Evolutionary conservation across 1,140 invertebrate species (phyloP).

Genomic region (Cydia strobilella): DNA sequence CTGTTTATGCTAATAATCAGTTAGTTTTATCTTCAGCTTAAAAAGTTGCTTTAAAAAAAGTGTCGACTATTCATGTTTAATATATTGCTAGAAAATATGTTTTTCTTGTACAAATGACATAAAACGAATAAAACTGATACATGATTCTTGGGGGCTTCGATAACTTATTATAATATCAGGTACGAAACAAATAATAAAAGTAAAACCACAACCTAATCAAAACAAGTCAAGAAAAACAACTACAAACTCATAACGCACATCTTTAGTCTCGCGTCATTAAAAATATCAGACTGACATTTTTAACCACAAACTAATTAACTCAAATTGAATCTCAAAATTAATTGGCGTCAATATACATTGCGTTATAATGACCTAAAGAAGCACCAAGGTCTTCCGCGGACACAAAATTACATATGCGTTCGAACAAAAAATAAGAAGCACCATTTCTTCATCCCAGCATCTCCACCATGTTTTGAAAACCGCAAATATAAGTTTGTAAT

Average conservation of each 20-base stretch:
- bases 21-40: no score
- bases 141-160: no score
- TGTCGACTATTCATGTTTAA: no score
- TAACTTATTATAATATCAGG: neutral
- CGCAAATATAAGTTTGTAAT: neutral
- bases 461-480: neutral
- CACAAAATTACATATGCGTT: neutral
- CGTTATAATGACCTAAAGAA: constrained; percentile 27
- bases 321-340: constrained; percentile 28
- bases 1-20: no score
- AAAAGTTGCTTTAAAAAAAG: no score
- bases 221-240: neutral
- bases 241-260: neutral
- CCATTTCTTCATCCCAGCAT: neutral
- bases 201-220: neutral
- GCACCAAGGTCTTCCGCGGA: constrained; percentile 14
- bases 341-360: constrained; percentile 27
- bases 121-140: no score
- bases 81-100: no score
- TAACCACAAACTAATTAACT: constrained; percentile 31
- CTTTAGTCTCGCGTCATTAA: constrained; percentile 9
- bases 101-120: no score
- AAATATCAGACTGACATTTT: constrained; percentile 26
- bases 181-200: neutral
- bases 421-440: neutral